Percentiles rank a stretch among this genome's conserved stretches.
Evolutionary conservation across 2,113 vertebrate genomes (phyloP).

Genomic region (Xenus cinereus): DNA sequence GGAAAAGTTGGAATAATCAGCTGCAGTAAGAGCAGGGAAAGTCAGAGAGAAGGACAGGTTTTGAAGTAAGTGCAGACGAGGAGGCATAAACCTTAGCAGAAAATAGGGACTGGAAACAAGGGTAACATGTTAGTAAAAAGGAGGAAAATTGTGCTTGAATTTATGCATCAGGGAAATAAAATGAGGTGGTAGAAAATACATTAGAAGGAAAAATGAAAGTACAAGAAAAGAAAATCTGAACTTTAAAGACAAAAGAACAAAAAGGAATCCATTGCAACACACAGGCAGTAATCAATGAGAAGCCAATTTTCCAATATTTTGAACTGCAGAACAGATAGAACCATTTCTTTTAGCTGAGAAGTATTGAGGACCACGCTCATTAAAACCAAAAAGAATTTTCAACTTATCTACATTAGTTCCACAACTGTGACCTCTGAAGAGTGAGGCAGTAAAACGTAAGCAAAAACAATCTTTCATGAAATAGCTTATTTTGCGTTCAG

Average conservation of each 20-base stretch:
- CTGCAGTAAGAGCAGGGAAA: not conserved
- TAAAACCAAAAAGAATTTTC: not conserved
- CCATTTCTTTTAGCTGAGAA: not conserved
- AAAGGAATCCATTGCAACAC: not conserved
- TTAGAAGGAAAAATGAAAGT: not conserved
- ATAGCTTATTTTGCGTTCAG: not conserved
- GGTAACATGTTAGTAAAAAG: not conserved
- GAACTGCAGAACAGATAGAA: not conserved
- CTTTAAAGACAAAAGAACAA: not conserved
- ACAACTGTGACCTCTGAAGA: not conserved
- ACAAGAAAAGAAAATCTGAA: not conserved
- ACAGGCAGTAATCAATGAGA: not conserved
- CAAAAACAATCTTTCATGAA: not conserved
- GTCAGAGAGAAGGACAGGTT: not conserved
- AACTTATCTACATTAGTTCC: not conserved
- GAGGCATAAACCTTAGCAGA: not conserved
- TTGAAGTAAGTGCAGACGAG: not conserved
- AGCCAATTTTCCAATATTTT: not conserved
- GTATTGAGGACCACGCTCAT: not conserved
- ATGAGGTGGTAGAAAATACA: not conserved
- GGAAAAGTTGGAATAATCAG: not conserved
- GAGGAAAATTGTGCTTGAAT: not conserved
- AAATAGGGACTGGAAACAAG: not conserved
- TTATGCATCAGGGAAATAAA: not conserved
- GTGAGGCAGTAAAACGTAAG: not conserved